Evolutionary conservation across 2,113 vertebrate genomes (phyloP), one percentile per base, ranked within the genome.

Genomic region (Canis aureus): DNA sequence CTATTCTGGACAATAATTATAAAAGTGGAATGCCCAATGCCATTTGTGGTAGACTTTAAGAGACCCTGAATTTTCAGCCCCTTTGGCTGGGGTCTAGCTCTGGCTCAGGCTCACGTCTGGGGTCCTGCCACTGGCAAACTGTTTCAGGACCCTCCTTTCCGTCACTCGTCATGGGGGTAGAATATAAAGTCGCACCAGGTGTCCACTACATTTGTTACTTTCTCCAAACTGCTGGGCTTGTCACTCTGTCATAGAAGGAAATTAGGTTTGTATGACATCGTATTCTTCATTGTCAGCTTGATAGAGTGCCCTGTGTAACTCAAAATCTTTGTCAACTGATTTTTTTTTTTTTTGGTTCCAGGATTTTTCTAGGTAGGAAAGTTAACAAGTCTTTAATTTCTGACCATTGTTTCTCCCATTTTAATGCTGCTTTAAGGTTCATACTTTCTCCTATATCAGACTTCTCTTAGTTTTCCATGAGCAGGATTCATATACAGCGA

Each of bases 251-350:
- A 84, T 3, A 84, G 71, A 43, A 97, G 76, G 76, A 89, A 97
- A 92, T 85, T 71, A 79, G 69, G 66, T 96, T 92, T 87, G 43
- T 81, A 76, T 94, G 91, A 84, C 84, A 92, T 89, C 10, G 29
- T 85, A 93, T 96, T 96, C 55, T 91, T 97, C 79, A 85, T 57
- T 82, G 74, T 73, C 71, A 95, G 25, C 22, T 66, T 96, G 88
- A 97, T 79, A 94, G 79, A 97, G 89, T 66, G 38, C 80, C n/a
- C 79, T 80, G 27, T 86, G 15, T 76, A 89, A 17, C 71, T 89
- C 60, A 95, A 93, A 90, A 81, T 94, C 35, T 88, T 97, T 84
- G 76, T 87, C 84, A 74, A 94, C 84, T 95, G 69, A 87, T 96
- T 86, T 79, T 73, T 32, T 32, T 53, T 8, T 49, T 38, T 60